Evolutionary conservation across 2,113 vertebrate genomes (phyloP), one percentile per base, ranked within the genome.

Genomic region (Meles meles): DNA sequence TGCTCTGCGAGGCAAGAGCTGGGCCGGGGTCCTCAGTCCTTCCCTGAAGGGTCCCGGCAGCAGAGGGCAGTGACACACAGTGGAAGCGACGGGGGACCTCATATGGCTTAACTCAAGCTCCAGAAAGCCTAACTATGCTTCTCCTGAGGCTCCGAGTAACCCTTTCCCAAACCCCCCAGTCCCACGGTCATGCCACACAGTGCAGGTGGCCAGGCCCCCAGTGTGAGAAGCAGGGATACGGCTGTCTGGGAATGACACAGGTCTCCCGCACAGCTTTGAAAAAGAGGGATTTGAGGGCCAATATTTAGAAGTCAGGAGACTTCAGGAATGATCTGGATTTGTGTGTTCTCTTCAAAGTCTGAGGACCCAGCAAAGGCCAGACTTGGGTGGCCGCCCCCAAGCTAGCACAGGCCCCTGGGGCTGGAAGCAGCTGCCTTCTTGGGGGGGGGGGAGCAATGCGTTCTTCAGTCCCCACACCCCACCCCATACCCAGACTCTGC

Each of bases 301-400:
- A 59, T 12, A 52, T 65, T 65, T 44, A 37, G 44, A 88, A 80
- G 39, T 37, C 23, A 69, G 14, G 20, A 55, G 17, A 29, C 55
- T 84, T 88, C 55, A n/a, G 20, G 84, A 92, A 96, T 44, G 21
- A 84, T 82, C n/a, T 55, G 47, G 21, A 93, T 57, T 39, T n/a
- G 20, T 20, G 6, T 80, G 29, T 88, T 91, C 71, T 63, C 76
- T 93, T 86, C 71, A 47, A 94, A 91, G 29, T 63, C 44, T 27
- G 34, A 86, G 39, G 52, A 80, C 84, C 37, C 20, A 34, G 27
- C 21, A 59, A 39, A 47, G 0, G 4, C 10, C 31, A 49, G 49
- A 0, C 18, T 10, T 59, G 3, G 34, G 61, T 8, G 10, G 39
- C 39, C 0, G 25, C 47, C 31, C 21, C 65, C 5, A 13, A 0